Base-by-base conservation (phyloP, 2,113 vertebrate genomes). In the Mellivora capensis region DNA sequence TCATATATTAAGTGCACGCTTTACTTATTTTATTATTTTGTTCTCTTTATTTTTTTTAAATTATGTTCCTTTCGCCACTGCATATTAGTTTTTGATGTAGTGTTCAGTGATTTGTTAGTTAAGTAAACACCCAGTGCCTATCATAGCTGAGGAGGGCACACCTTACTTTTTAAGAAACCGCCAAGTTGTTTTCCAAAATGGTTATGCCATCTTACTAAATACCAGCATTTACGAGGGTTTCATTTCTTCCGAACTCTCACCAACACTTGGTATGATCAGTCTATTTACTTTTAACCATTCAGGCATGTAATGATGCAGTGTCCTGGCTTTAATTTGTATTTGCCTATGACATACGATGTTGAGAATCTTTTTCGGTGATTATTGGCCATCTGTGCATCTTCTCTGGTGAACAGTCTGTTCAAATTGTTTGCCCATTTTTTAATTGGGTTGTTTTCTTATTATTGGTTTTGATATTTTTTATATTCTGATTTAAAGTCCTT, bases 361-460 rank as follows among this genome's bases (percentile, higher is more conserved):
- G 52, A 88, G 44, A 81, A 81, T 72, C 64, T 77, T 77, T 96
- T 69, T 81, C 13, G 79, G 47, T 87, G 44, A 62, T 93, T 96
- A 31, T 27, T 91, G 87, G 44, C 21, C 62, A 97, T 72, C 13
- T 94, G n/a, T 76, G 20, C 21, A 71, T 94, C 89, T 27, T 96
- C 44, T 94, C 84, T 93, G 57, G 13, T 54, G 17, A 91, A 61
- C 23, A 94, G 23, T 96, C 18, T 91, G 44, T 74, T 93, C 29
- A 94, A 85, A 91, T 85, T 80, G 10, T 82, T 96, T 93, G 25
- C 52, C 81, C 31, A 85, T 61, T 91, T 90, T 85, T 89, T 42
- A 85, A 64, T 59, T 91, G 17, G 4, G 6, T 86, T 91, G 6
- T 80, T 84, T 89, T 62, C 17, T 37, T 72, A 59, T 91, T 93